These are phyloP conservation scores for Porites evermanni DNA, from an alignment of 92 coral and sea anemone genomes.

Conservation along the genomic window DNA sequence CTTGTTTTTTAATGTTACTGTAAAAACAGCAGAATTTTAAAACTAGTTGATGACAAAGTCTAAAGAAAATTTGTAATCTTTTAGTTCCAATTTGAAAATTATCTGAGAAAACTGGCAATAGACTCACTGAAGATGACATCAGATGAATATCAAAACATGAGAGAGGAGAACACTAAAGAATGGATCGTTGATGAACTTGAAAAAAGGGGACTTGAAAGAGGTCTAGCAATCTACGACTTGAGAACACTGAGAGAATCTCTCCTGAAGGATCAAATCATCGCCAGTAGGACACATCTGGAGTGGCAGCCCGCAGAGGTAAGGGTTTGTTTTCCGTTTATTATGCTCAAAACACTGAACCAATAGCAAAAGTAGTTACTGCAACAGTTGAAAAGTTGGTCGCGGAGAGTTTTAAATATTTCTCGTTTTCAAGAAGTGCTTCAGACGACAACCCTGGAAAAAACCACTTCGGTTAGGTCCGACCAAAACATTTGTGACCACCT, in stretches of 20 bases:
- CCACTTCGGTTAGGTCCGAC: no score
- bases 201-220: neutral
- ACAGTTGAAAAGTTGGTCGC: no score
- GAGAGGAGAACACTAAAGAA: neutral
- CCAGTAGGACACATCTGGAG: constrained; percentile 26
- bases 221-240: neutral
- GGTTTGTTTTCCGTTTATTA: neutral
- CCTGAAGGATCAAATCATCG: constrained; percentile 4
- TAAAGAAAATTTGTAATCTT: neutral
- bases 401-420: no score
- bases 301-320: constrained; percentile 46
- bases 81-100: constrained; percentile 20
- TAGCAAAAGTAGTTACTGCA: no score
- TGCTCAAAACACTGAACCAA: no score
- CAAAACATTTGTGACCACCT: no score
- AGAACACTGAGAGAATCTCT: constrained; percentile 16
- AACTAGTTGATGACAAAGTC: neutral
- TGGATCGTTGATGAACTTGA: constrained; percentile 12
- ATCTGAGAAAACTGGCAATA: constrained; percentile 18
- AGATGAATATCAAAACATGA: constrained; percentile 42
- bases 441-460: no score
- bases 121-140: constrained; percentile 39
- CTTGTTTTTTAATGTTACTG: no score
- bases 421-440: no score
- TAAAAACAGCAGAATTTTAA: no score